Evolutionary conservation across 2,888 invertebrate species (phyloP).

Genomic region (Lepidochitona cinerea): DNA sequence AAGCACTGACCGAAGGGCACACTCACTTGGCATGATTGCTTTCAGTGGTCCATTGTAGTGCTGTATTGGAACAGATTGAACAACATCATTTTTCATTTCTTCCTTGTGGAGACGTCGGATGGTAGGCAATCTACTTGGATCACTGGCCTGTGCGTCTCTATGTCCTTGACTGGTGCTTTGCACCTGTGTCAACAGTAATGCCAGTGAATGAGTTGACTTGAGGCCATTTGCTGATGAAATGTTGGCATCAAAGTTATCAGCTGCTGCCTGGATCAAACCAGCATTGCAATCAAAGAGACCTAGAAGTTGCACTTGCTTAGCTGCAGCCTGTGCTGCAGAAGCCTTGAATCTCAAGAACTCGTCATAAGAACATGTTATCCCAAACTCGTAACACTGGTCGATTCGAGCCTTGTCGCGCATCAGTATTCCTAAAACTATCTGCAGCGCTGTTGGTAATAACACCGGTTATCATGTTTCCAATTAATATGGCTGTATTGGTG

Average conservation of each 20-base stretch:
- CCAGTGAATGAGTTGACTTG: conserved; percentile 24
- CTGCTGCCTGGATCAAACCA: conserved; percentile 22
- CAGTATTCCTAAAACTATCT: conserved; percentile 13
- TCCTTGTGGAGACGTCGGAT: no score
- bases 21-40: no score
- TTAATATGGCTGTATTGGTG: neutral
- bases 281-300: conserved; percentile 10
- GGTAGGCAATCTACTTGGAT: no score
- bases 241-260: conserved; percentile 34
- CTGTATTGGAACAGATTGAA: no score
- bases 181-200: no score
- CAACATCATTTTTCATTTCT: no score
- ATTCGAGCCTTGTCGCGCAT: neutral
- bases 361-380: conserved; percentile 34
- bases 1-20: no score
- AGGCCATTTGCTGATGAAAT: conserved; percentile 29
- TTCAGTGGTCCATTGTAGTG: no score
- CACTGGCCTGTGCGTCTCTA: no score
- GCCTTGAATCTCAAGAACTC: conserved; percentile 37
- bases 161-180: no score
- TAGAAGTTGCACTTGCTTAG: neutral
- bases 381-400: neutral
- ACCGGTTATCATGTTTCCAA: conserved; percentile 19
- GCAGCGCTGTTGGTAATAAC: conserved; percentile 5
- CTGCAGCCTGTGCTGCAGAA: conserved; percentile 32